Evolutionary conservation across 2,113 vertebrate genomes (phyloP), one percentile per base, ranked within the genome.

Genomic region (Oophaga pumilio): DNA sequence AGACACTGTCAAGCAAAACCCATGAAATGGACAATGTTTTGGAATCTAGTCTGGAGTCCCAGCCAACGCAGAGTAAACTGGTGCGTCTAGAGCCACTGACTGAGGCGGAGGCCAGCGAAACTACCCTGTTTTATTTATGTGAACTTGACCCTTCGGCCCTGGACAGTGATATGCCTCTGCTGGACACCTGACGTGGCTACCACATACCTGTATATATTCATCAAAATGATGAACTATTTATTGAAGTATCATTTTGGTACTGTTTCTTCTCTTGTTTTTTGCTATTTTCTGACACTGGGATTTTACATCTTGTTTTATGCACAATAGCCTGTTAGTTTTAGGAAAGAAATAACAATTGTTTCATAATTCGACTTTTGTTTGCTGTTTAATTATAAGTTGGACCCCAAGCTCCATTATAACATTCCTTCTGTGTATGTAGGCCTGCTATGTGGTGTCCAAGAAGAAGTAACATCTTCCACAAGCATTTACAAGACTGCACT

Each of bases 21-120:
- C 92, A 94, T 85, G 94, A 94, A 20, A 92, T 93, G 5, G 93
- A 94, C 0, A 96, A 96, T 89, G 93, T 97, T 62, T 93, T 98
- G 90, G 96, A 96, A 56, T 81, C 90, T 80, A 91, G 90, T 78
- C 90, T 94, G 82, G 96, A 97, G 79, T 88, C 89, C 0, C 91
- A 92, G 73, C 91, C 93, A 0, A 91, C 93, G 3, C 95, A 95
- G 85, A 97, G 96, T 93, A 96, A 97, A 76, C 94, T 99, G 88
- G 95, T 99, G 90, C 95, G 96, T 20, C 93, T 99, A 91, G 97
- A 98, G 90, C 98, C 97, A 0, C 92, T 99, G 90, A 98, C 97
- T 0, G 98, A 99, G 91, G 97, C 97, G 0, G 97, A 99, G 91
- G 98, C 97, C 1, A 97, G 94, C 0, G 95, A 97, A 89, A 95